Evolutionary conservation across 1,140 invertebrate species (phyloP), one percentile per base, ranked within the genome.

Genomic region (Melipona quadrifasciata): DNA sequence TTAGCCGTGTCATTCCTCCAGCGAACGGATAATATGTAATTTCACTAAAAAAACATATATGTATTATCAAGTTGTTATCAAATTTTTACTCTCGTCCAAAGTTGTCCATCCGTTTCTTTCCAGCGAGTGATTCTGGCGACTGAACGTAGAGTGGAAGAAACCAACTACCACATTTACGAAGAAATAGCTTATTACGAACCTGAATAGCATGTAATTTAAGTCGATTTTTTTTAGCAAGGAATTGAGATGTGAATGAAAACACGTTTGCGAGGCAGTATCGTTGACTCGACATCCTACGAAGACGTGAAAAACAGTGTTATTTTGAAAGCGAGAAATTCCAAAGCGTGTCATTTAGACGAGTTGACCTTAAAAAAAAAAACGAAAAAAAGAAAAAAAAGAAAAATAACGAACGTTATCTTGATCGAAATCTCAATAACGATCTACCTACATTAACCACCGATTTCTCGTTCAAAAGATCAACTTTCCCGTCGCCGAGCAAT

Each of bases 111-210:
- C 27, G 8, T 12, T 75, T 58, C 21, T n/a, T 58, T 58, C 24
- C 39, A 31, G 31, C 2, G 19, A 75, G 58, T 57, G 21, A 27
- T 34, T 47, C 14, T 17, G 10, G 58, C 27, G 58, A 65, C 27
- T 64, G n/a, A 39, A 14, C 51, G 4, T 47, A 47, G 16, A 27
- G 8, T 47, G 39, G 27, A 64, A 77, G 74, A 77, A 77, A 77
- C 24, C 8, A 57, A 77, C 64, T 77, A 77, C n/a, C 24, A 75
- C 64, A 77, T 77, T 61, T 77, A 77, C 47, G 34, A 34, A 24
- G 57, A n/a, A 47, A 61, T 61, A 5, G 16, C 17, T 77, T n/a
- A 47, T 51, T 77, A 77, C 27, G 34, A 24, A 24, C 8, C 24
- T 21, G 24, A 24, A 61, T 19, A 77, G 19, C 74, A 58, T 51